Evolutionary conservation across 1,140 invertebrate genomes (phyloP), one percentile per base, ranked within the genome.

Genomic region (Dinothrombium tinctorium): DNA sequence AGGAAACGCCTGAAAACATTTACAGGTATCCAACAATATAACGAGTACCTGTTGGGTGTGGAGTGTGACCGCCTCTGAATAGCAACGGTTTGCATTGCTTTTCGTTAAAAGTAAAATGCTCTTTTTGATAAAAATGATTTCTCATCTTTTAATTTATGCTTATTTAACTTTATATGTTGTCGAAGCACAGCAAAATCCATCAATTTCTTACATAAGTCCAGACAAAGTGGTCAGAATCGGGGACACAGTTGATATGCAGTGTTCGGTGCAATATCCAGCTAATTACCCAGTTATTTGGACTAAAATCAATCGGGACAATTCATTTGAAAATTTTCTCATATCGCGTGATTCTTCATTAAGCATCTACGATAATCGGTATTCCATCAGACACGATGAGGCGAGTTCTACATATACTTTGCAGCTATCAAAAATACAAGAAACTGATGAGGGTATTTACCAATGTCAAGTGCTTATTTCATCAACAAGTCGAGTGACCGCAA

Each of bases 381-480:
- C 78, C 21, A 60, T 89, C n/a, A 65, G 75, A 42, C 76, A 73
- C 51, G 78, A 86, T 56, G 67, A 64, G 1, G 67, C 71, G 0
- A 75, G 73, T 1, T 72, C 74, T 8, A 81, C 76, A 0, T 84
- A 76, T 50, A 73, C 72, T 21, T 58, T 84, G 33, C 76, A 80
- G 54, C 74, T 79, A 57, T 84, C 81, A 59, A 82, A 89, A 53
- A 81, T 89, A 38, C 82, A 89, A 65, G 83, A 90, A 59, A 84
- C 78, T 0, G 83, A 90, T 57, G 78, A 78, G 1, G 83, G 80
- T 19, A 69, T 66, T 48, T 89, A 89, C 55, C 70, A 74, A 40
- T 90, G 84, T 51, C 75, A 84, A 58, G 73, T 89, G 19, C 56
- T 83, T 5, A 74, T 83, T 40, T 72, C 75, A 0, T 55, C 76